phyloP scores from a whole-genome alignment of 2,888 invertebrate species.

The Dioctria linearis region DNA sequence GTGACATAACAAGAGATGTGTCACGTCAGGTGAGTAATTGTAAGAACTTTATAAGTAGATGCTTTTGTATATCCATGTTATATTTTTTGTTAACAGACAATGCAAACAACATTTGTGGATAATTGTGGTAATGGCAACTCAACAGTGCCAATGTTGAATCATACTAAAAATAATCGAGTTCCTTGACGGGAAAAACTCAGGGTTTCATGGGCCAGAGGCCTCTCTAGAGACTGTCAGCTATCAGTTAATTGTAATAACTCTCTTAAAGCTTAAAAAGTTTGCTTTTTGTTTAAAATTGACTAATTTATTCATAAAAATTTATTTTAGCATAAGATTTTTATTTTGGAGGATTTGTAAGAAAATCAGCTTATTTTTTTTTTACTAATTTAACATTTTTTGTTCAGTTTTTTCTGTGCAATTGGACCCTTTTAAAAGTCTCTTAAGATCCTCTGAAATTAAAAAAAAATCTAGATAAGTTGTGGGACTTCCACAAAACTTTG shows the following conservation, averaged over 20 bases:
- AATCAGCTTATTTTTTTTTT: not conserved
- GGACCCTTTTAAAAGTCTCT: not conserved
- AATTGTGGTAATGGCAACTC: slow-evolving; percentile 61
- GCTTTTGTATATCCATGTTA: not conserved
- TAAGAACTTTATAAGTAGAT: not conserved
- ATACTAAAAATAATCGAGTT: slow-evolving; percentile 53
- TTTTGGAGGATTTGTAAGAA: slow-evolving; percentile 5
- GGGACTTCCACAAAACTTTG: slow-evolving; percentile 30
- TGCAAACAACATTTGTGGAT: slow-evolving; percentile 63
- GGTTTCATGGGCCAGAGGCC: slow-evolving; percentile 58
- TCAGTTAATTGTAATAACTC: slow-evolving; percentile 49
- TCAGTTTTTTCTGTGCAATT: not conserved
- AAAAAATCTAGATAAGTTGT: slow-evolving; percentile 14
- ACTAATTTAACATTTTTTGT: too few species aligned
- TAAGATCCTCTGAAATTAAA: not conserved
- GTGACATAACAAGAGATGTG: slow-evolving; percentile 61
- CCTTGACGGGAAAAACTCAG: slow-evolving; percentile 60
- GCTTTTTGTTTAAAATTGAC: not conserved
- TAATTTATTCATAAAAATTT: not conserved
- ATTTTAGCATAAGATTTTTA: not conserved
- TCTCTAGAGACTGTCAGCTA: slow-evolving; percentile 57
- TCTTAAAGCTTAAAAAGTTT: slow-evolving; percentile 36
- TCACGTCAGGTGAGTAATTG: slow-evolving; percentile 60
- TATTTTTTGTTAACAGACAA: slow-evolving; percentile 58
- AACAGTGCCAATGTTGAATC: slow-evolving; percentile 54